phyloP scores from a whole-genome alignment of 2,113 vertebrate genomes.

The Neopipo cinnamomea region DNA sequence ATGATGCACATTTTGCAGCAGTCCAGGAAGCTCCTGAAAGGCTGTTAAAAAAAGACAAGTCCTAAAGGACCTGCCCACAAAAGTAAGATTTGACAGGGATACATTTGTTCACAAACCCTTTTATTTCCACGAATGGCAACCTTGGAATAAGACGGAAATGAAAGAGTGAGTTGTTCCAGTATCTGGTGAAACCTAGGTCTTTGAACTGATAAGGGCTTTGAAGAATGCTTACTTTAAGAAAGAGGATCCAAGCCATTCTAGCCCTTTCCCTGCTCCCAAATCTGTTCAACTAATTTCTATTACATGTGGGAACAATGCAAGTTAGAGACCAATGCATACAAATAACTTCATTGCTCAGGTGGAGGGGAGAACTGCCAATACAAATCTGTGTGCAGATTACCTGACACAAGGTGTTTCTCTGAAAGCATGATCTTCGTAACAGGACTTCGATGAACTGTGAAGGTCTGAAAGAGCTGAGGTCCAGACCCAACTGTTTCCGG shows the following conservation, averaged over 20 bases:
- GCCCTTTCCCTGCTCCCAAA: neutral
- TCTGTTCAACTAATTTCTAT: neutral
- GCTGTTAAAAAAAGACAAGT: neutral
- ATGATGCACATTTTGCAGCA: neutral
- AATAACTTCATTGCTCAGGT: neutral
- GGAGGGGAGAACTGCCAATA: neutral
- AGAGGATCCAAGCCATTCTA: neutral
- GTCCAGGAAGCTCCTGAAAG: neutral
- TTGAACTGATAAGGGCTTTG: neutral
- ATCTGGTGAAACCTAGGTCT: neutral
- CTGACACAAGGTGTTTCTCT: slow-evolving; percentile 95
- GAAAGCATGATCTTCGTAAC: slow-evolving; percentile 98
- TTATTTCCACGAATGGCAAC: neutral
- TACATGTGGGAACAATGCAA: neutral
- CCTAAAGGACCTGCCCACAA: neutral
- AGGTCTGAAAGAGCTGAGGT: slow-evolving; percentile 96
- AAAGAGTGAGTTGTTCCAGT: neutral
- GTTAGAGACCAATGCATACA: neutral
- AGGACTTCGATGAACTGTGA: slow-evolving; percentile 94
- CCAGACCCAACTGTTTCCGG: slow-evolving; percentile 95
- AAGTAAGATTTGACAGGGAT: neutral
- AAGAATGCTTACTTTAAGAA: neutral
- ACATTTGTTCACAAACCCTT: neutral
- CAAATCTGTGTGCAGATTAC: slow-evolving; percentile 63
- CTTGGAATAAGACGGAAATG: neutral